Conservation (phyloP, 1,140 invertebrate species). For the Dreissena polymorpha region DNA sequence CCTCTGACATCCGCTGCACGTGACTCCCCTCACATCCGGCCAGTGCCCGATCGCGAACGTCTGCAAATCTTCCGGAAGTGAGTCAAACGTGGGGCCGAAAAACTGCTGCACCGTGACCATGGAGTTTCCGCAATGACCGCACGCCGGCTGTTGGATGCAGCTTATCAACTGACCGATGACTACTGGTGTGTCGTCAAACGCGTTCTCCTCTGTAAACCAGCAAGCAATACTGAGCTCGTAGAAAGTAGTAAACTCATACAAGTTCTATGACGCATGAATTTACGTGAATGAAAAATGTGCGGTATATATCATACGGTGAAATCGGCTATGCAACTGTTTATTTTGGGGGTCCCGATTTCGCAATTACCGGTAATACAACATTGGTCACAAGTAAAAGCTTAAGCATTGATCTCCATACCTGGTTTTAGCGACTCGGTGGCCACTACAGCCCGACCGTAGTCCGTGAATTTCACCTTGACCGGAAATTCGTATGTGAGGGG, state of each 20-base stretch:
- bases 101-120: slow-evolving; percentile 67
- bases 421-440: slow-evolving; percentile 63
- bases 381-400: no score
- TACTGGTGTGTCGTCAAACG: slow-evolving; percentile 67
- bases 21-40: slow-evolving; percentile 61
- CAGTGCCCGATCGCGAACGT: slow-evolving; percentile 65
- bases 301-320: no score
- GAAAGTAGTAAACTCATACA: not conserved
- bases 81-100: slow-evolving; percentile 62
- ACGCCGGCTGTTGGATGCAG: slow-evolving; percentile 57
- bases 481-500: slow-evolving; percentile 71
- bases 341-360: no score
- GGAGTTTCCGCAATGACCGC: slow-evolving; percentile 69
- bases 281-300: no score
- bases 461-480: slow-evolving; percentile 69
- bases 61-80: slow-evolving; percentile 44
- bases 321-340: no score
- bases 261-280: no score
- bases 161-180: slow-evolving; percentile 61
- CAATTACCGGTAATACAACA: no score
- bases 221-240: not conserved
- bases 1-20: slow-evolving; percentile 63
- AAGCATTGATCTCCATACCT: not conserved
- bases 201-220: slow-evolving; percentile 54
- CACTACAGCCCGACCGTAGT: slow-evolving; percentile 70